phyloP scores from a whole-genome alignment of 2,113 vertebrate genomes.

The Triplophysa rosa region DNA sequence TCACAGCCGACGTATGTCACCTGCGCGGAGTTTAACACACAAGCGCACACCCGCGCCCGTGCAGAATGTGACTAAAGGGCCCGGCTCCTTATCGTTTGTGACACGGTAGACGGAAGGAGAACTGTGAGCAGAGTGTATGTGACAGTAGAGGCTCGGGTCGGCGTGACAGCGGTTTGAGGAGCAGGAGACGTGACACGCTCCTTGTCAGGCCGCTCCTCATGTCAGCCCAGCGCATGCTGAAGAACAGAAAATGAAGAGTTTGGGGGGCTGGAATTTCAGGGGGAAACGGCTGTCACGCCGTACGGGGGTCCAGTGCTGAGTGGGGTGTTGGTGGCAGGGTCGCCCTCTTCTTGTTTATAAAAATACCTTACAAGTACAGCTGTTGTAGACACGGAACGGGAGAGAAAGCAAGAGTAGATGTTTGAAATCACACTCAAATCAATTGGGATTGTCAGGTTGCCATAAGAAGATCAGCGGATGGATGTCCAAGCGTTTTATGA shows the following conservation, averaged over 20 bases:
- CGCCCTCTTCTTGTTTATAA: not conserved
- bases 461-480: not conserved
- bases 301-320: constrained; percentile 74
- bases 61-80: constrained; percentile 59
- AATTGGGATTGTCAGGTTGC: not conserved
- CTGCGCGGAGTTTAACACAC: constrained; percentile 34
- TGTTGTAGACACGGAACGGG: constrained; percentile 4
- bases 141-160: constrained; percentile 87
- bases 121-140: constrained; percentile 85
- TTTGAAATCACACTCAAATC: not conserved
- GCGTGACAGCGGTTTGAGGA: constrained; percentile 88
- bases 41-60: constrained; percentile 15
- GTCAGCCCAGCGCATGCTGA: constrained; percentile 84
- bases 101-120: constrained; percentile 81
- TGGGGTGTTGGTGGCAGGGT: not conserved
- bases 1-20: constrained; percentile 30
- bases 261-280: constrained; percentile 75
- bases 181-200: constrained; percentile 84
- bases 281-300: constrained; percentile 77
- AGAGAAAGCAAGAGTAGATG: not conserved
- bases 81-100: constrained; percentile 84
- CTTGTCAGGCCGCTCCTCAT: constrained; percentile 70
- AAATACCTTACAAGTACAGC: constrained; percentile 28
- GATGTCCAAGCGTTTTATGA: not conserved
- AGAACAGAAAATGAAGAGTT: constrained; percentile 83